Evolutionary conservation across 2,888 invertebrate species (phyloP), one percentile per base, ranked within the genome.

Genomic region (Euphydryas editha): DNA sequence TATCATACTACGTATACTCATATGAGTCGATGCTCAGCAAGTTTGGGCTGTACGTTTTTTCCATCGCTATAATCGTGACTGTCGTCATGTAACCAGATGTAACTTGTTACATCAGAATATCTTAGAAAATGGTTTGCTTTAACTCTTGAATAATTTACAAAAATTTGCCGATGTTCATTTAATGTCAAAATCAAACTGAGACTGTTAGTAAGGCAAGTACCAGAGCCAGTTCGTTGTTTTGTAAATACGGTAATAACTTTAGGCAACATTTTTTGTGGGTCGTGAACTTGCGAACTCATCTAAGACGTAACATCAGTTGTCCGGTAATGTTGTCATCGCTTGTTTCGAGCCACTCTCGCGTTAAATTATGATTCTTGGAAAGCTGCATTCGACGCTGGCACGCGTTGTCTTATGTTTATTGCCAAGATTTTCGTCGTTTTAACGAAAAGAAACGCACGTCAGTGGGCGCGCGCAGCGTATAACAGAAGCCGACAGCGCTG

Each of bases 351-450:
- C 61, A 44, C 49, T 63, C 63, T 76, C 72, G 74, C 65, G 67
- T 73, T 72, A 74, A 65, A 74, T 70, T 71, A 42, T 13, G 69
- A 59, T 83, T 85, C 81, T 81, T 47, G 73, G 81, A 82, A 82
- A 80, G 71, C 72, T 83, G 80, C 81, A 83, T 75, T 73, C 73
- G 75, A 36, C 63, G 67, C 62, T 66, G 72, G 74, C 72, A 66
- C 70, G 78, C 80, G 81, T 59, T 79, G 73, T 78, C 66, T 70
- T 64, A 71, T 72, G 74, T 76, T 69, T 71, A 75, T 72, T 87
- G 87, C 83, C 87, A 87, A 87, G 81, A 81, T 81, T 81, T 79
- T 73, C 72, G 77, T 73, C 69, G 78, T 79, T 81, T 76, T 74
- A 74, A 78, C 72, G 73, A 77, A 81, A 77, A 75, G 46, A 76